Evolutionary conservation across 2,113 vertebrate species (phyloP).

Genomic region (Podilymbus podiceps): DNA sequence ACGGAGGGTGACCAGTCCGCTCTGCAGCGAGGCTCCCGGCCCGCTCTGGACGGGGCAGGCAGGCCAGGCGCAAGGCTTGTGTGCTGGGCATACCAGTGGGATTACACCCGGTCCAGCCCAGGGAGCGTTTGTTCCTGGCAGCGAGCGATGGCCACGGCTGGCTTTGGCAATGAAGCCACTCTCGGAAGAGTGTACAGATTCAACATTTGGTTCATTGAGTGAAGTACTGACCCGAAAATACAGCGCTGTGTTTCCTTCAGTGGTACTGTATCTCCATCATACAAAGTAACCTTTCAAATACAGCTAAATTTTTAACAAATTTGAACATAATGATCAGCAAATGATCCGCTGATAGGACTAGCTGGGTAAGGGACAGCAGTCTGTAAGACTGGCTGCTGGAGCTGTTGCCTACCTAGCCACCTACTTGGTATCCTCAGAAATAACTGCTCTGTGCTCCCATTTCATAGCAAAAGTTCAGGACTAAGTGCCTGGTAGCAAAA

Average conservation of each 20-base stretch:
- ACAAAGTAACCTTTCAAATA: background rate
- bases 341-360: background rate
- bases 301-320: background rate
- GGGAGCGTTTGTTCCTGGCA: background rate
- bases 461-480: background rate
- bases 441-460: background rate
- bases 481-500: background rate
- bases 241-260: background rate
- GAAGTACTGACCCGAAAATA: background rate
- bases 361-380: background rate
- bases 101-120: background rate
- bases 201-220: background rate
- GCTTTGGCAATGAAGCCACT: background rate
- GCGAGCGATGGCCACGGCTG: background rate
- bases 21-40: background rate
- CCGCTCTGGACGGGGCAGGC: background rate
- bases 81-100: background rate
- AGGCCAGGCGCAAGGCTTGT: background rate
- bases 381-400: background rate
- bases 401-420: background rate
- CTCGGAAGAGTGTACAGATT: background rate
- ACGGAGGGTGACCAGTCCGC: fast-evolving
- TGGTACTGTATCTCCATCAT: background rate
- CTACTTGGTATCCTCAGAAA: background rate
- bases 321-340: background rate